These are phyloP conservation scores for Schrankia costaestrigalis DNA, from an alignment of 2,888 invertebrate species.

Conservation along the genomic window DNA sequence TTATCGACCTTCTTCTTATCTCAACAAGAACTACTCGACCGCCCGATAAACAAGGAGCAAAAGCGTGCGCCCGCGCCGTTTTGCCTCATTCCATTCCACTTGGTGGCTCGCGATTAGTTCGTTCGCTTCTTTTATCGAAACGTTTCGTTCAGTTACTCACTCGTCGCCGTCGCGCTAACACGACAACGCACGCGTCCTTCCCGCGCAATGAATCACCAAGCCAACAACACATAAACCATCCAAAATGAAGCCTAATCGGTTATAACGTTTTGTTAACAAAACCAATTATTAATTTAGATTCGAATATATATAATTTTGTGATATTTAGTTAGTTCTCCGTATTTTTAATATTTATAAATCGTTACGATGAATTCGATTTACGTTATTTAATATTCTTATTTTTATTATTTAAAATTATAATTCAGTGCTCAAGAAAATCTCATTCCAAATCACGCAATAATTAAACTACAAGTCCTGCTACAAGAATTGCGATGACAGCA, in stretches of 20 bases:
- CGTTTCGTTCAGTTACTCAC: slow-evolving; percentile 69
- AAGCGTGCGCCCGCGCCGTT: slow-evolving; percentile 77
- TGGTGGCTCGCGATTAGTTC: slow-evolving; percentile 61
- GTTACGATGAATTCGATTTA: slow-evolving; percentile 72
- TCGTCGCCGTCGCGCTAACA: slow-evolving; percentile 67
- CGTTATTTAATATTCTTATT: slow-evolving; percentile 63
- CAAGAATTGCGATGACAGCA: slow-evolving; percentile 70
- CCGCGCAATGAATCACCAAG: slow-evolving; percentile 74
- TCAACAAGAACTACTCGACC: slow-evolving; percentile 64
- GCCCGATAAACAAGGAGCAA: slow-evolving; percentile 74
- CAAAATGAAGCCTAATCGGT: slow-evolving; percentile 79
- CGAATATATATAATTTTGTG: slow-evolving; percentile 76
- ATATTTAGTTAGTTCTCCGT: slow-evolving; percentile 76
- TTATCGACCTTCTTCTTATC: slow-evolving; percentile 73
- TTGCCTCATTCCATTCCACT: slow-evolving; percentile 70
- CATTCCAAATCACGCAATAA: slow-evolving; percentile 75
- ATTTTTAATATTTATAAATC: slow-evolving; percentile 70
- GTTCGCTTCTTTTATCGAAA: slow-evolving; percentile 50
- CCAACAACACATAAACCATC: slow-evolving; percentile 78
- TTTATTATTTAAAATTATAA: slow-evolving; percentile 49
- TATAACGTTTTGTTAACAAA: slow-evolving; percentile 75
- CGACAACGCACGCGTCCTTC: slow-evolving; percentile 59
- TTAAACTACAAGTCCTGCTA: slow-evolving; percentile 50
- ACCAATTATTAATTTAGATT: slow-evolving; percentile 70
- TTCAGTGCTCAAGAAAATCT: slow-evolving; percentile 79